Percentiles rank a stretch among this genome's conserved stretches.
phyloP scores from a whole-genome alignment of 2,113 vertebrate genomes.

The Hoplias malabaricus region DNA sequence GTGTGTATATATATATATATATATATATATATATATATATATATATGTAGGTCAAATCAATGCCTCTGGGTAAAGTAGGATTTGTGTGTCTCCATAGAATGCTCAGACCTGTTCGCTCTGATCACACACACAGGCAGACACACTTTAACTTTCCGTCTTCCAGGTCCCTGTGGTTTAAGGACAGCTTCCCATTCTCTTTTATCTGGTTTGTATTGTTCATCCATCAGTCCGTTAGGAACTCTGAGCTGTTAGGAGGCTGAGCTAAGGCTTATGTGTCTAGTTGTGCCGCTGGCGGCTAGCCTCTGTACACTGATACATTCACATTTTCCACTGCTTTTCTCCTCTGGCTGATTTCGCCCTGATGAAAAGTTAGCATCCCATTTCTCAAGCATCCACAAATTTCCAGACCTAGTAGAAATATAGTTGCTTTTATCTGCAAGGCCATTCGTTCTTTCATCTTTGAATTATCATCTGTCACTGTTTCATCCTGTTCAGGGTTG shows the following conservation, averaged over 20 bases:
- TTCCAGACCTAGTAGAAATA: neutral
- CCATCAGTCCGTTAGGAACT: neutral
- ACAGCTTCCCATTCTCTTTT: neutral
- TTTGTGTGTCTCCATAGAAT: neutral
- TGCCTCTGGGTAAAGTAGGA: constrained; percentile 10
- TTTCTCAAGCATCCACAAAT: neutral
- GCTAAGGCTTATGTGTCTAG: neutral
- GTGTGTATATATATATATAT: neutral
- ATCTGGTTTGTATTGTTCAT: neutral
- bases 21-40: too few relatives aligned
- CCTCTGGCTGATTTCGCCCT: neutral
- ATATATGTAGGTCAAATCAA: constrained; percentile 27
- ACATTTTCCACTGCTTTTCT: neutral
- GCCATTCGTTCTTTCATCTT: too few relatives aligned
- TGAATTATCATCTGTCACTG: too few relatives aligned
- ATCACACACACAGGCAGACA: constrained; percentile 3
- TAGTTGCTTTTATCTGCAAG: neutral
- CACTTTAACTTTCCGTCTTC: neutral
- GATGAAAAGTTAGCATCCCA: neutral
- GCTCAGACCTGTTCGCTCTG: neutral
- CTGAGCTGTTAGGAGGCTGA: neutral
- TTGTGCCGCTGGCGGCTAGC: neutral
- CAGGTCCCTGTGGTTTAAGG: neutral
- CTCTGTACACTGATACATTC: neutral
- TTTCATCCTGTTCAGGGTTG: too few relatives aligned